These are phyloP conservation scores for Falco columbarius DNA, from an alignment of 2,797 vertebrate species.

Conservation along the genomic window DNA sequence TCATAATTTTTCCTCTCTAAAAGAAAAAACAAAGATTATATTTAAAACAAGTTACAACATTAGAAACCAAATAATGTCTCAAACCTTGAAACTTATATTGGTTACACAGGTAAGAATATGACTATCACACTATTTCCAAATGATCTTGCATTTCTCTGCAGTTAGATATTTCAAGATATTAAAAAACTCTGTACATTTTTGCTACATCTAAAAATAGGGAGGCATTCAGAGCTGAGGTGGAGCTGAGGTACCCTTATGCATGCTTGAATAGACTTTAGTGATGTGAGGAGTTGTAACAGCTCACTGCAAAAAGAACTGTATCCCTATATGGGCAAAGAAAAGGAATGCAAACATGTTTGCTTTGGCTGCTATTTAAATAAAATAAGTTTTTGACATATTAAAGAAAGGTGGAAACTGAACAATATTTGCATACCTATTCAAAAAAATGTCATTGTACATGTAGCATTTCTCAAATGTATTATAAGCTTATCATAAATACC, in stretches of 20 bases:
- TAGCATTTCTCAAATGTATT: neutral
- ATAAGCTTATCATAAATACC: neutral
- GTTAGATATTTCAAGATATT: neutral
- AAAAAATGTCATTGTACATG: neutral
- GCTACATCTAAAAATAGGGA: neutral
- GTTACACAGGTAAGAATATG: neutral
- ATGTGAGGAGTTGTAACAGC: neutral
- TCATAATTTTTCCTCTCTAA: neutral
- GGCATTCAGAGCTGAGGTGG: neutral
- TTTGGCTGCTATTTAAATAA: neutral
- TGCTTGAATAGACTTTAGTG: neutral
- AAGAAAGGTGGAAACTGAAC: neutral
- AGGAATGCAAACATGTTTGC: neutral
- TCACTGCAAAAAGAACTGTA: neutral
- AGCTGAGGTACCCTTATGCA: neutral
- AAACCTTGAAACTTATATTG: neutral
- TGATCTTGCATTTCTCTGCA: neutral
- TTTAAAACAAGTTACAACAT: neutral
- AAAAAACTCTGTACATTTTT: neutral
- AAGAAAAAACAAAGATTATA: neutral
- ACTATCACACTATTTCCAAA: neutral
- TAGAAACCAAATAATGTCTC: neutral
- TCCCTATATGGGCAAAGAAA: neutral
- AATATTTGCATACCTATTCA: neutral
- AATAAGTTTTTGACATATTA: neutral